phyloP scores from a whole-genome alignment of 2,113 vertebrate genomes.

The Pungitius pungitius region DNA sequence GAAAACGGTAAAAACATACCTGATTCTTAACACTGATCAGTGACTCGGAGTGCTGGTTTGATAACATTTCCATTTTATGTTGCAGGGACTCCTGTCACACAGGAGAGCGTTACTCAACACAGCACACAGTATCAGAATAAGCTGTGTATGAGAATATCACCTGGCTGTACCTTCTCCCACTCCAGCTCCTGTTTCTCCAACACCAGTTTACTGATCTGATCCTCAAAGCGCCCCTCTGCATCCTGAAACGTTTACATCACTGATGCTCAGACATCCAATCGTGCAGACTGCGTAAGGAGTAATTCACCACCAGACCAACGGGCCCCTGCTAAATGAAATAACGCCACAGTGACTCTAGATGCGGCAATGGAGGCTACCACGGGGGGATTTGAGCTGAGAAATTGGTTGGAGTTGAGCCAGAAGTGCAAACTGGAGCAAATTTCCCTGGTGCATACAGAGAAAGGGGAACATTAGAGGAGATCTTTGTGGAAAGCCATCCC shows the following conservation, averaged over 20 bases:
- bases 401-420: slow-evolving; percentile 43
- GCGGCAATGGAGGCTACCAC: background rate
- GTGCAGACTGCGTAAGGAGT: background rate
- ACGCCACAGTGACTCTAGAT: background rate
- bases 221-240: slow-evolving; percentile 86
- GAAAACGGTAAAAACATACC: slow-evolving; percentile 73
- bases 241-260: slow-evolving; percentile 77
- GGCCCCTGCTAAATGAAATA: slow-evolving; percentile 19
- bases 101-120: background rate
- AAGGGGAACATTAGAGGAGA: slow-evolving; percentile 74
- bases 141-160: background rate
- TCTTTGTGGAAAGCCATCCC: slow-evolving; percentile 79
- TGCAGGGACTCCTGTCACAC: slow-evolving; percentile 61
- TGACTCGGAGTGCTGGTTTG: slow-evolving; percentile 85
- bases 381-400: background rate
- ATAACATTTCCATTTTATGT: slow-evolving; percentile 76
- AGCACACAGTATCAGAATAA: background rate
- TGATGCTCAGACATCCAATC: background rate
- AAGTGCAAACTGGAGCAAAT: slow-evolving; percentile 46
- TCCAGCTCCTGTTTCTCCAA: slow-evolving; percentile 92
- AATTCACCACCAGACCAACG: background rate
- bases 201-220: slow-evolving; percentile 88
- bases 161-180: slow-evolving; percentile 87
- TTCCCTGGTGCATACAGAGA: slow-evolving; percentile 41
- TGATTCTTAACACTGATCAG: slow-evolving; percentile 85